phyloP scores from a whole-genome alignment of 2,113 vertebrate genomes.

The Silurus asotus region DNA sequence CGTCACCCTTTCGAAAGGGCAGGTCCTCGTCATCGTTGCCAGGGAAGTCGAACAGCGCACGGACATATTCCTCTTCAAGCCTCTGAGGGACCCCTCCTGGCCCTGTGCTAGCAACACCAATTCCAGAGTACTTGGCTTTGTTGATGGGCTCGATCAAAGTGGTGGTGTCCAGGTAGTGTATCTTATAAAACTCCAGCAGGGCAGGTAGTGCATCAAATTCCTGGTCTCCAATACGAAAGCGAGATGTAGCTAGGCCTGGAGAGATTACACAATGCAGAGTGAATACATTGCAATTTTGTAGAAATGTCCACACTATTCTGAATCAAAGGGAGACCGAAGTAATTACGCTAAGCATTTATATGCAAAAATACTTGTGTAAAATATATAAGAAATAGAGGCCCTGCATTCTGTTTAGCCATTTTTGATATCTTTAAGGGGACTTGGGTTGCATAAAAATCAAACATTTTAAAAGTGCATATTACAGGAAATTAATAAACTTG shows the following conservation, averaged over 20 bases:
- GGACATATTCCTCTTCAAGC: constrained; percentile 89
- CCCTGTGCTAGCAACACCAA: constrained; percentile 53
- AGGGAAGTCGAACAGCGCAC: constrained; percentile 96
- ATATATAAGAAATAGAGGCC: no score
- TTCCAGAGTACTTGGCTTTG: constrained; percentile 83
- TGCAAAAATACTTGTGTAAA: neutral
- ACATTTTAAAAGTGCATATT: no score
- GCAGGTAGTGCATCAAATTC: constrained; percentile 95
- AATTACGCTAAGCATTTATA: neutral
- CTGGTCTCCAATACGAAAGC: constrained; percentile 97
- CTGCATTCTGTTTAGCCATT: no score
- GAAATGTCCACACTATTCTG: neutral
- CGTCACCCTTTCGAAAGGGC: constrained; percentile 95
- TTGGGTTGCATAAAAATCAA: no score
- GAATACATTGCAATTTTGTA: neutral
- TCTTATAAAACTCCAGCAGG: constrained; percentile 98
- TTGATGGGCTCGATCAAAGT: constrained; percentile 96
- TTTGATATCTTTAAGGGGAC: neutral
- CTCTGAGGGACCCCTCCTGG: constrained; percentile 78
- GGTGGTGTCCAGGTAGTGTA: constrained; percentile 99
- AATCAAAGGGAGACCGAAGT: neutral
- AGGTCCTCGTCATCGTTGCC: constrained; percentile 99
- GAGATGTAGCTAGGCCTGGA: constrained; percentile 79
- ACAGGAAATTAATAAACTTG: neutral
- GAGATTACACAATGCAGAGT: neutral